These are phyloP conservation scores for Bombus haemorrhoidalis DNA, from an alignment of 1,140 invertebrate species.

Conservation along the genomic window DNA sequence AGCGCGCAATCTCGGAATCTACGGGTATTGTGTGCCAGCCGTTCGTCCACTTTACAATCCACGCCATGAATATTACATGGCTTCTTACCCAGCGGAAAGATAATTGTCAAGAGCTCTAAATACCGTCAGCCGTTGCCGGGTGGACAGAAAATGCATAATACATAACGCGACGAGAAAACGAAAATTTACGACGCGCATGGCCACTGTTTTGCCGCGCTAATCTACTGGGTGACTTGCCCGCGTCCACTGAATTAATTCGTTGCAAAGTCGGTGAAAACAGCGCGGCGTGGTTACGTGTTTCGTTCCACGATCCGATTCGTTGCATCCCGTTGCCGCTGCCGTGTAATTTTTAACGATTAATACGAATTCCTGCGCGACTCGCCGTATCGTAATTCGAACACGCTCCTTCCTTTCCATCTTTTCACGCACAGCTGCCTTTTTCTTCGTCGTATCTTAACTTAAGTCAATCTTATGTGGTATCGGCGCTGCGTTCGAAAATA, in stretches of 20 bases:
- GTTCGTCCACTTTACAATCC: conserved; percentile 76
- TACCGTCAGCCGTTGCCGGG: conserved; percentile 70
- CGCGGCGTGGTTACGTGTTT: not conserved
- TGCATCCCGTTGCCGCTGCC: conserved; percentile 1
- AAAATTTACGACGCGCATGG: conserved; percentile 75
- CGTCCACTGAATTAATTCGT: conserved; percentile 49
- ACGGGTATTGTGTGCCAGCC: conserved; percentile 75
- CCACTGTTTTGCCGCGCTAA: conserved; percentile 53
- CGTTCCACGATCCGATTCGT: conserved; percentile 26
- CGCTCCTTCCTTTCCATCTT: no score
- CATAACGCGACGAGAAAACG: conserved; percentile 76
- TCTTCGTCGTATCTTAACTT: not conserved
- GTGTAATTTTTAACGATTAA: conserved; percentile 29
- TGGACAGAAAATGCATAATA: conserved; percentile 81
- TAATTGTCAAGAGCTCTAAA: conserved; percentile 83
- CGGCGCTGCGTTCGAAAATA: no score
- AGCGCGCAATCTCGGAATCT: conserved; percentile 82
- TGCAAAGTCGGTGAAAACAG: conserved; percentile 5
- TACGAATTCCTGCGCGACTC: conserved; percentile 6
- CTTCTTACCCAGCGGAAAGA: conserved; percentile 82
- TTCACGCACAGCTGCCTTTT: not conserved
- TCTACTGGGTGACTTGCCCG: conserved; percentile 38
- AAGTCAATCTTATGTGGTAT: not conserved
- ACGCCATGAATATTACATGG: conserved; percentile 82
- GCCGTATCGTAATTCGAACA: not conserved